phyloP scores from a whole-genome alignment of 2,797 vertebrate species.

The Sebastes reedi region DNA sequence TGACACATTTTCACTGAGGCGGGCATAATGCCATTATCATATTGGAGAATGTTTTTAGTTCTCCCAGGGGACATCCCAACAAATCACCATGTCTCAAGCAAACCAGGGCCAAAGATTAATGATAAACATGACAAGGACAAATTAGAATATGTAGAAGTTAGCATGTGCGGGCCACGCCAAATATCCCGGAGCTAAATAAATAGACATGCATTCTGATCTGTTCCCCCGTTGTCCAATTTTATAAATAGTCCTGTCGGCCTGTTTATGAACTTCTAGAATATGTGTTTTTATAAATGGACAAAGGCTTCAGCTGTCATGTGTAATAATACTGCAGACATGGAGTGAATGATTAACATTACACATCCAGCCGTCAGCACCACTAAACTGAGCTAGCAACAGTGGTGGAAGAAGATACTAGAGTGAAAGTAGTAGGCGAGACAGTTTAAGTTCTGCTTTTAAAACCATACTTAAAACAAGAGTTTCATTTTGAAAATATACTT shows the following conservation, averaged over 20 bases:
- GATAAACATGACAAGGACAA: conserved; percentile 87
- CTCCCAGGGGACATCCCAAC: conserved; percentile 72
- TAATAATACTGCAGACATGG: conserved; percentile 34
- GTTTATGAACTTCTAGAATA: conserved; percentile 47
- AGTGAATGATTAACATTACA: conserved; percentile 41
- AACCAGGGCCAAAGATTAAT: conserved; percentile 85
- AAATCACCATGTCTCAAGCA: conserved; percentile 78
- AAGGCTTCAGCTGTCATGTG: conserved; percentile 53
- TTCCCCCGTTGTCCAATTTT: conserved; percentile 60
- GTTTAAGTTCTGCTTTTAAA: not conserved
- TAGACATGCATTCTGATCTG: conserved; percentile 58
- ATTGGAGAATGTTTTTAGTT: conserved; percentile 80
- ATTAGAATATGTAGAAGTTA: conserved; percentile 82
- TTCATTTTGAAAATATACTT: not conserved
- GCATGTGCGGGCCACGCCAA: conserved; percentile 68
- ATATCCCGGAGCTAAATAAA: conserved; percentile 78
- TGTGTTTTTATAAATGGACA: conserved; percentile 49
- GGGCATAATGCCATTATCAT: conserved; percentile 83
- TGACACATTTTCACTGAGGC: conserved; percentile 79
- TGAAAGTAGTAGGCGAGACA: not conserved
- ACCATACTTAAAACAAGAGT: not conserved
- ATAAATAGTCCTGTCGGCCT: conserved; percentile 56
- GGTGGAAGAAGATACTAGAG: not conserved
- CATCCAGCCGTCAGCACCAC: not conserved
- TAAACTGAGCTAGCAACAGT: not conserved